Conservation (phyloP, 2,888 invertebrate species). For the Buathra laborator region DNA sequence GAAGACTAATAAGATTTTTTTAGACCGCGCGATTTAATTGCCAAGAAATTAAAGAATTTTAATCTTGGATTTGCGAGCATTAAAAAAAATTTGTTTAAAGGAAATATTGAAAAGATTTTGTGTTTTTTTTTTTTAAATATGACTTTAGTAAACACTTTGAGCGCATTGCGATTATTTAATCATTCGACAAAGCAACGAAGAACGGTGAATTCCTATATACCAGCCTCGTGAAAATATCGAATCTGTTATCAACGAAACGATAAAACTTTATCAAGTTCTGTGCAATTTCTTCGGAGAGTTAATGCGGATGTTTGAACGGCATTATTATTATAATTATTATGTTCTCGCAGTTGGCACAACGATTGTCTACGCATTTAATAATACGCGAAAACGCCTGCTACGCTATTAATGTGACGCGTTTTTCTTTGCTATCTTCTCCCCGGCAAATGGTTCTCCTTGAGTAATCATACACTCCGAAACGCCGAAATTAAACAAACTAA, state of each 20-base stretch:
- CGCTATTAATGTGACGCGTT: conserved; percentile 62
- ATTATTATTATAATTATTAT: background rate
- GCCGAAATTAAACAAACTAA: background rate
- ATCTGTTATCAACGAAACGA: no score
- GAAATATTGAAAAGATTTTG: no score
- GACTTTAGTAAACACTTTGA: no score
- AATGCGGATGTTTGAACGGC: background rate
- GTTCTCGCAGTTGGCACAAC: background rate
- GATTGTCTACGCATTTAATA: conserved; percentile 56
- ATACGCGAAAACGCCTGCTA: conserved; percentile 59
- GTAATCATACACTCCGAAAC: conserved; percentile 16
- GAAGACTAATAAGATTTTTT: background rate
- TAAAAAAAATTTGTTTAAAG: no score
- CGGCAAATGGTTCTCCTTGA: conserved; percentile 53
- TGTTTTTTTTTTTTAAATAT: no score
- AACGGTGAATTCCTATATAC: no score
- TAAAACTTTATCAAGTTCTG: no score
- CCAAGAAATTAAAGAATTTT: background rate
- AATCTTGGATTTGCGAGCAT: background rate
- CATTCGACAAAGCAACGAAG: no score
- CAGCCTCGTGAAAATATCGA: no score
- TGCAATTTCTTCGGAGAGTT: no score
- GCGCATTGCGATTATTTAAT: no score
- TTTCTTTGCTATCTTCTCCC: conserved; percentile 67
- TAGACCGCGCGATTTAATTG: background rate